Base-by-base conservation (phyloP, 2,888 invertebrate genomes). In the Euplagia quadripunctaria region DNA sequence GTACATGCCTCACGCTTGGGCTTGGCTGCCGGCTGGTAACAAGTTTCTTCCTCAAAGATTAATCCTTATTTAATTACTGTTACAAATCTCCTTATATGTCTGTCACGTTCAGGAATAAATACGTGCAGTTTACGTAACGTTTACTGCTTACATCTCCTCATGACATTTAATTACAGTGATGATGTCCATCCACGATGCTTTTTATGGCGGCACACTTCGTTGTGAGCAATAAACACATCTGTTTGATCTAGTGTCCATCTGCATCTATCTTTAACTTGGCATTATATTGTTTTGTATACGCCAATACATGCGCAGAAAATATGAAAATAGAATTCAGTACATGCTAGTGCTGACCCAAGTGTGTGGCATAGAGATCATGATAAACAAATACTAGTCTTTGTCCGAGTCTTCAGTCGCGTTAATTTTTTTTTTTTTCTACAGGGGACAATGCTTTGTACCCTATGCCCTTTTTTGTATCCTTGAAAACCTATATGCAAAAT, bases 161-260 rank as follows among this genome's bases (percentile, higher is more conserved):
- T 46, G 31, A 8, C 65, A 31, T 66, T 49, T 46, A 20, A 65
- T 49, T 65, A 65, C 46, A 65, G 14, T 65, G 65, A 46, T 31
- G 31, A 31, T 31, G 31, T 51, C 31, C 9, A 49, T 51, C 8
- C 16, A 51, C 16, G 51, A 66, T 17, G 16, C 51, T 51, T 51
- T 51, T 41, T 17, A 51, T 51, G 51, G 16, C 41, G 17, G 17
- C 49, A 31, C 66, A 51, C 31, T 31, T 61, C 61, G 31, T 61
- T 11, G 41, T 5, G 31, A 51, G 11, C 51, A 49, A 66, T 41
- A 51, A 66, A 66, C 66, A 66, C 51, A 49, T 66, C 66, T 31
- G 49, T 66, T 66, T 31, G 51, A 51, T 66, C 51, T 51, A 51
- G 8, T 41, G 49, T 9, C 46, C n/a, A 20, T 58, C 61, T 17